Evolutionary conservation across 2,888 invertebrate genomes (phyloP).

Genomic region (Elysia crispata): DNA sequence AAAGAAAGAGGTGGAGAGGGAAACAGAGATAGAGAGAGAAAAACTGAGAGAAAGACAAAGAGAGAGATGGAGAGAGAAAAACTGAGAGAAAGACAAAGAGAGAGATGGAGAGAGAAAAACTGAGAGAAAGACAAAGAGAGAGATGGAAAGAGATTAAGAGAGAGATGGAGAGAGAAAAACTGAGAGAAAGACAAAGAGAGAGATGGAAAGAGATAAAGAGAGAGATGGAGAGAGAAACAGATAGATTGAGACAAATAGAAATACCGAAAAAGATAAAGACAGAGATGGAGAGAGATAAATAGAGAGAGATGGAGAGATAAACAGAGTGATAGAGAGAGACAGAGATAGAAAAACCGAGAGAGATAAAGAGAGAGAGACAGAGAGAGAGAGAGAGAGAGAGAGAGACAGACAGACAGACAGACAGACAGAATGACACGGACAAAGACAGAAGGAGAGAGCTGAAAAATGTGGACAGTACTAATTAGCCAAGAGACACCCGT

Average conservation of each 20-base stretch:
- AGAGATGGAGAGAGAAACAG: no score
- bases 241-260: no score
- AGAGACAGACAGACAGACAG: constrained; percentile 11
- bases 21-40: constrained; percentile 29
- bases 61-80: not conserved
- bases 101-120: constrained; percentile 18
- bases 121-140: constrained; percentile 5
- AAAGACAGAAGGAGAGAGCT: constrained; percentile 14
- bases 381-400: constrained; percentile 27
- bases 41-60: no score
- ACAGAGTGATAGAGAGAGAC: constrained; percentile 6
- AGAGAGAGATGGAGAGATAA: not conserved
- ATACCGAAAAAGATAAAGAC: not conserved
- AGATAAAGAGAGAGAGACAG: constrained; percentile 19
- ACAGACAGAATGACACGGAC: constrained; percentile 27
- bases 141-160: constrained; percentile 3
- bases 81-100: constrained; percentile 22
- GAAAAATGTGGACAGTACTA: not conserved
- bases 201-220: not conserved
- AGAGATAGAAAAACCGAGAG: constrained; percentile 3
- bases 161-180: constrained; percentile 10
- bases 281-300: constrained; percentile 20
- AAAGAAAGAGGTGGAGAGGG: constrained; percentile 17
- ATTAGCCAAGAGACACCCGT: no score
- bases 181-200: constrained; percentile 23